Evolutionary conservation across 2,797 vertebrate species (phyloP), one percentile per base, ranked within the genome.

Genomic region (Ibycter americanus): DNA sequence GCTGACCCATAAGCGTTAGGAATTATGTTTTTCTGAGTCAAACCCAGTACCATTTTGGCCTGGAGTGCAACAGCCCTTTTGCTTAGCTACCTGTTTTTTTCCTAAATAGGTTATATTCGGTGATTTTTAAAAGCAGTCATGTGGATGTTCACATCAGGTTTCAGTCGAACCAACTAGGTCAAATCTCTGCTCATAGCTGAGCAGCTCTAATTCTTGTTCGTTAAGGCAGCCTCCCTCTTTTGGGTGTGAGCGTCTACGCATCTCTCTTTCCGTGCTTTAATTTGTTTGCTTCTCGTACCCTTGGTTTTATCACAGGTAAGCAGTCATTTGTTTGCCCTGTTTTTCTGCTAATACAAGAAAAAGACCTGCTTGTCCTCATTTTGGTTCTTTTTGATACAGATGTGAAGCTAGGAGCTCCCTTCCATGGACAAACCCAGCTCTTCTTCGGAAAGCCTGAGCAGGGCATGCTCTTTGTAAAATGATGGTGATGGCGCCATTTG

Each of bases 51-150:
- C 8, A 5, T 82, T 90, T 84, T 90, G 77, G 78, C 90, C 90
- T 61, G 9, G 73, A 90, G 80, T 70, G 59, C 42, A 87, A 38
- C n/a, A 84, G 62, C 62, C 42, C 40, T 56, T 74, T 76, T 67
- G 40, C 82, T 94, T 66, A 85, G 71, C 74, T 92, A 54, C 86
- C 55, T 85, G 12, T 65, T 55, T 68, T 62, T 65, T 55, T 66
- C 29, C 66, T 91, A 47, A 70, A 62, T 73, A 80, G 67, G 46
- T 65, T 95, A 25, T 72, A 68, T 63, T 88, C 68, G 18, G 59
- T 61, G 90, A 91, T 91, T 96, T 87, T 92, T 85, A 78, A 91
- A 93, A 89, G 89, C 94, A 95, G 92, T 86, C 89, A 83, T 93
- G 89, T 89, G 92, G 52, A 83, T 92, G 82, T 89, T 93, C 96